Evolutionary conservation across 1,140 invertebrate species (phyloP).

Genomic region (Papilio helenus): DNA sequence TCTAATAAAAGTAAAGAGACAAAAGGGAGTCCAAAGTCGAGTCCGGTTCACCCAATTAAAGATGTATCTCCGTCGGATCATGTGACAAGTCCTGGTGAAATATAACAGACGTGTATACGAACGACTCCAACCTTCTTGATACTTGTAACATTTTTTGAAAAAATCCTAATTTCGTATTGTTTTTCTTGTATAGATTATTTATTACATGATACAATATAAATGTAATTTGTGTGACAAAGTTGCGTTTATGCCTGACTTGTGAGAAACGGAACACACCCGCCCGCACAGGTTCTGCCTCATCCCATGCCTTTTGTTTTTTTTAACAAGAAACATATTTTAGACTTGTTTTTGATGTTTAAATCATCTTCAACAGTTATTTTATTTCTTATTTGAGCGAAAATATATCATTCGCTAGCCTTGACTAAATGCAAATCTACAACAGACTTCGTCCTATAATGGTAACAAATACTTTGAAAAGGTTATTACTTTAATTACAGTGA

Average conservation of each 20-base stretch:
- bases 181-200: not conserved
- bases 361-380: too few relatives aligned
- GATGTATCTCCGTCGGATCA: conserved; percentile 24
- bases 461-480: not conserved
- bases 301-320: too few relatives aligned
- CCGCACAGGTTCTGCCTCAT: too few relatives aligned
- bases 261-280: too few relatives aligned
- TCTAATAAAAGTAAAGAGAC: conserved; percentile 26
- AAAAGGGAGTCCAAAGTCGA: conserved; percentile 1
- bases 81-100: conserved; percentile 25
- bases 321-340: too few relatives aligned
- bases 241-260: too few relatives aligned
- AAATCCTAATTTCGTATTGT: not conserved
- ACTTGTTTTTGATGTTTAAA: too few relatives aligned
- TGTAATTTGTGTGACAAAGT: too few relatives aligned
- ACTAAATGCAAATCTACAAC: not conserved
- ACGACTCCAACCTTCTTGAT: not conserved
- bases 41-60: conserved; percentile 26
- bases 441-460: not conserved
- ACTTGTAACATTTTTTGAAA: not conserved
- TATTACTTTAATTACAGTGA: not conserved
- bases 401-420: not conserved
- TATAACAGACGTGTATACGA: conserved; percentile 22
- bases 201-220: too few relatives aligned
- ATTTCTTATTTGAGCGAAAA: not conserved